Evolutionary conservation across 2,888 invertebrate species (phyloP).

Genomic region (Drosophila histrio): DNA sequence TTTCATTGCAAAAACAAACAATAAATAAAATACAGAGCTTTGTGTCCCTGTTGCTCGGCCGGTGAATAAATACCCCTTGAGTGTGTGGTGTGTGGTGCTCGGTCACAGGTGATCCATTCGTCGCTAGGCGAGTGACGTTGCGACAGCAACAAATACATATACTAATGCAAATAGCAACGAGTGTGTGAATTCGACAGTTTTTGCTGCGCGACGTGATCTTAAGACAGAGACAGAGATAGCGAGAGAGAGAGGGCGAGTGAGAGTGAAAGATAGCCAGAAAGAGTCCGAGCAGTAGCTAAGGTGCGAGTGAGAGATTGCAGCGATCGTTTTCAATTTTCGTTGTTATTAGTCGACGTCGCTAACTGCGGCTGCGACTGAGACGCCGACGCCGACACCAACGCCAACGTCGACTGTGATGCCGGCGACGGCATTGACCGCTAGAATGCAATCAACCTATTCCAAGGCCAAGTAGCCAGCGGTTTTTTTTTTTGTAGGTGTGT

Average conservation of each 20-base stretch:
- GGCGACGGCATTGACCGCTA: constrained; percentile 81
- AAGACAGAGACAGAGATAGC: constrained; percentile 3
- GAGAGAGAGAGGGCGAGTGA: background rate
- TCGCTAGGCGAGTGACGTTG: constrained; percentile 20
- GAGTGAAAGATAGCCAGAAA: constrained; percentile 4
- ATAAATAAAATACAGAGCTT: constrained; percentile 50
- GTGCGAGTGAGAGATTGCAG: constrained; percentile 22
- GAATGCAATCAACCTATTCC: constrained; percentile 83
- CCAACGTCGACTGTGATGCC: constrained; percentile 37
- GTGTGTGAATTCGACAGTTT: constrained; percentile 40
- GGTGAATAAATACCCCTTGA: constrained; percentile 2
- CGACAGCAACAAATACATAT: constrained; percentile 1
- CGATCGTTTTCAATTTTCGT: constrained; percentile 71
- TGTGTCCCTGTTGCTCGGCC: background rate
- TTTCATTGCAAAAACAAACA: constrained; percentile 68
- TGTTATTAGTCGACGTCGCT: constrained; percentile 54
- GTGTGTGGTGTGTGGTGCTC: background rate
- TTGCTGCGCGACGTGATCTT: constrained; percentile 45
- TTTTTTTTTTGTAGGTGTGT: constrained; percentile 48
- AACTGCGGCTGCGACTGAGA: constrained; percentile 29
- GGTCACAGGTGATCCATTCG: constrained; percentile 14
- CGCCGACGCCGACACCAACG: constrained; percentile 36
- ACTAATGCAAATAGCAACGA: constrained; percentile 22
- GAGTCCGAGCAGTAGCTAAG: background rate
- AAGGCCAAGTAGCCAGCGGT: constrained; percentile 80